Evolutionary conservation across 92 coral and sea anemone genomes (phyloP).

Genomic region (Desmophyllum pertusum): DNA sequence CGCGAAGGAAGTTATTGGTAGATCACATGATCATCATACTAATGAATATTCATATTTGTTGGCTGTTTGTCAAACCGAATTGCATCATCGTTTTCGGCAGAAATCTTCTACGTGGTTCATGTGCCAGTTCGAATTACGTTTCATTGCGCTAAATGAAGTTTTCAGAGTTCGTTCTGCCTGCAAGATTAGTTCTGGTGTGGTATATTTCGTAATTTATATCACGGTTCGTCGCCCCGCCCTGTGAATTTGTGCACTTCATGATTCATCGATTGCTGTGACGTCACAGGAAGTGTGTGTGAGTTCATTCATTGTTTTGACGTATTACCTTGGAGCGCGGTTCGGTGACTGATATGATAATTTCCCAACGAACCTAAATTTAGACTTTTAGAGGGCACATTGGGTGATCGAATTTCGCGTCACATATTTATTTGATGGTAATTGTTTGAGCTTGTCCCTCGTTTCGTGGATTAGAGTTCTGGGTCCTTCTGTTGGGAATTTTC

Average conservation of each 20-base stretch:
- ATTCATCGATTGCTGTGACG: constrained; percentile 66
- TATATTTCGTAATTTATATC: constrained; percentile 18
- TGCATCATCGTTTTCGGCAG: neutral
- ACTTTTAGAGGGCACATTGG: constrained; percentile 62
- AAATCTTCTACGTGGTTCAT: neutral
- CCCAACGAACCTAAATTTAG: constrained; percentile 85
- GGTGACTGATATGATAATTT: constrained; percentile 76
- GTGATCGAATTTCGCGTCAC: constrained; percentile 73
- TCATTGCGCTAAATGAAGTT: neutral
- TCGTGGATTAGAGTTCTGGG: constrained; percentile 15
- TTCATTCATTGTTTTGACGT: constrained; percentile 88
- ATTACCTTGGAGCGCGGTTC: constrained; percentile 53
- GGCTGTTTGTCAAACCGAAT: neutral
- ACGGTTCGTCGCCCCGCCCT: constrained; percentile 29
- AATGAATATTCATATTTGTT: constrained; percentile 12
- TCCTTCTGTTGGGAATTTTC: neutral
- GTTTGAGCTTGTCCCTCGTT: constrained; percentile 53
- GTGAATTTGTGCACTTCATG: constrained; percentile 15
- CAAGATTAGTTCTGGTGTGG: constrained; percentile 17
- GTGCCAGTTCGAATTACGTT: neutral
- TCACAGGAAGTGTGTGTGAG: constrained; percentile 90
- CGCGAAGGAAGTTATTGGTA: constrained; percentile 16
- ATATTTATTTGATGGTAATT: constrained; percentile 70
- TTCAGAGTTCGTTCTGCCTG: neutral
- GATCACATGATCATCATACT: constrained; percentile 24